A percentile compares a stretch with the other conserved stretches of the same genome.
Evolutionary conservation across 2,888 invertebrate species (phyloP).

Genomic region (Ophioninae sp.): DNA sequence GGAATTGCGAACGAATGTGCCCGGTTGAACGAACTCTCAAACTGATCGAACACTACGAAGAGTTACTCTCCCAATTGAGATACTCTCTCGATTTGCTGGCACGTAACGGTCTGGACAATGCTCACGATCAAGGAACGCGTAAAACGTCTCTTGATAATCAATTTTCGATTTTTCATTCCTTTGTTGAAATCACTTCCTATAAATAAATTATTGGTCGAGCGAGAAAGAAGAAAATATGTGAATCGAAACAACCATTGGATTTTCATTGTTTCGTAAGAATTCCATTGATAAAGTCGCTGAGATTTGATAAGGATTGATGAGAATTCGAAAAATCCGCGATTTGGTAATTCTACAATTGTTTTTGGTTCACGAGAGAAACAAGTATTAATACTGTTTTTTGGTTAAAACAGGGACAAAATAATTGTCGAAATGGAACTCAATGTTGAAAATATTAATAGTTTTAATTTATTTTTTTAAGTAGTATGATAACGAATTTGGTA

Average conservation of each 20-base stretch:
- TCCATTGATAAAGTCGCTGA: background rate
- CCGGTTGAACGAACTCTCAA: conserved; percentile 27
- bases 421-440: no score
- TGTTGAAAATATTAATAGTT: no score
- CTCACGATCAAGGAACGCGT: conserved; percentile 4
- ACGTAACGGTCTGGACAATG: conserved; percentile 48
- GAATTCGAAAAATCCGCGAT: no score
- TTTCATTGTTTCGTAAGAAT: background rate
- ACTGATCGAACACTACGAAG: conserved; percentile 25
- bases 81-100: conserved; percentile 16
- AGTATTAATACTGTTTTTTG: no score
- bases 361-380: no score
- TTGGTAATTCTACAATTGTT: no score
- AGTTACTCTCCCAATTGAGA: conserved; percentile 28
- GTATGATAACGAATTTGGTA: no score
- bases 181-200: background rate
- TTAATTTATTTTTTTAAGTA: no score
- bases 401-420: no score
- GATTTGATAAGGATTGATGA: no score
- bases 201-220: background rate
- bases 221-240: background rate
- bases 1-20: conserved; percentile 46
- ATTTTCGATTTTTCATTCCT: background rate
- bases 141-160: background rate
- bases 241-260: background rate